A percentile compares a stretch with the other conserved stretches of the same genome.
These are phyloP conservation scores for Polydrusus tereticollis DNA, from an alignment of 2,888 invertebrate species.

Conservation along the genomic window DNA sequence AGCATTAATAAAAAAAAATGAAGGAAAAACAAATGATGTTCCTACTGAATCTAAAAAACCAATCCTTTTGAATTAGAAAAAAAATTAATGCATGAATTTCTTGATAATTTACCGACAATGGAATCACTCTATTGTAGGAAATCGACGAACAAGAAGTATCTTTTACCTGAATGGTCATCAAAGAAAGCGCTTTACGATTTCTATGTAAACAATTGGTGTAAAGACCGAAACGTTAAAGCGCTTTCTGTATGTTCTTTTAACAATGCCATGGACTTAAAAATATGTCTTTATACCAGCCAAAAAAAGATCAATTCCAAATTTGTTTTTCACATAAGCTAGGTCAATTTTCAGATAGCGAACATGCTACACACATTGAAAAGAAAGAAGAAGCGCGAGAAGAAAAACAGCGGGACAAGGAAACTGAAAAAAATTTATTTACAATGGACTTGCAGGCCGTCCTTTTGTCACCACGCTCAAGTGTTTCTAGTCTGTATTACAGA, in stretches of 20 bases:
- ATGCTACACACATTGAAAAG: constrained; percentile 5
- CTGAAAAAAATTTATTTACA: constrained; percentile 30
- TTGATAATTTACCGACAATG: neutral
- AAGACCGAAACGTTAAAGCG: neutral
- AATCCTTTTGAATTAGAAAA: too few relatives aligned
- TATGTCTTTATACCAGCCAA: neutral
- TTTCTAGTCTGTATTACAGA: constrained; percentile 52
- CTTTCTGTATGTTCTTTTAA: constrained; percentile 1
- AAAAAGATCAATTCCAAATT: constrained; percentile 14
- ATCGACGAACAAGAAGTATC: neutral
- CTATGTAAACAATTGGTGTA: constrained; percentile 17
- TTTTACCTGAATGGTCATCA: neutral
- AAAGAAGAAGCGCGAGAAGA: constrained; percentile 25
- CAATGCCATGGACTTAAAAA: constrained; percentile 11
- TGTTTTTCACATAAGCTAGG: neutral
- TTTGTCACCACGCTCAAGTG: constrained; percentile 34
- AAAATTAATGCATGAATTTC: too few relatives aligned
- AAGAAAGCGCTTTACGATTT: constrained; percentile 2
- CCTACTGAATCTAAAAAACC: too few relatives aligned
- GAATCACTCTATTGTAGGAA: neutral
- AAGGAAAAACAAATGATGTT: too few relatives aligned
- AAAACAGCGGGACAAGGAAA: constrained; percentile 6
- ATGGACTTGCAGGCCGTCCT: constrained; percentile 53
- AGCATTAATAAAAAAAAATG: too few relatives aligned
- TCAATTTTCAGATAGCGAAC: neutral